Evolutionary conservation across 2,113 vertebrate species (phyloP).

Genomic region (Actinemys pallida): DNA sequence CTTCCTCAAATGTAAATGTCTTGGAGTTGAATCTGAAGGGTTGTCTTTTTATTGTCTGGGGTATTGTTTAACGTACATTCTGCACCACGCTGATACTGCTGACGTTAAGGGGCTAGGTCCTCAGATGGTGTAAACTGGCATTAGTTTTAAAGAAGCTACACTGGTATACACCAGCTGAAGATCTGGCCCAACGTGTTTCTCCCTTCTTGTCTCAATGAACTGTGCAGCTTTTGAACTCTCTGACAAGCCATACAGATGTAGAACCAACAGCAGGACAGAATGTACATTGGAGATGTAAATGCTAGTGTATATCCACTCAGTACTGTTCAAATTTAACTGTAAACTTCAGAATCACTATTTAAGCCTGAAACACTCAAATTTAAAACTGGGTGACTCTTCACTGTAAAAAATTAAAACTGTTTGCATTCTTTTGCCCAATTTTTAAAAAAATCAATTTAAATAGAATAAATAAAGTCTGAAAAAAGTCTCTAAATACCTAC

Average conservation of each 20-base stretch:
- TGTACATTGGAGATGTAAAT: not conserved
- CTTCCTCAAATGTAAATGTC: not conserved
- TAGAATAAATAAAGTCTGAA: not conserved
- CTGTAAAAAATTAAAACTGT: not conserved
- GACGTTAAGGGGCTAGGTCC: not conserved
- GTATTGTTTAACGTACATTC: no score
- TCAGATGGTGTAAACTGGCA: not conserved
- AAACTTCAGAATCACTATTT: not conserved
- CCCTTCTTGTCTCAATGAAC: not conserved
- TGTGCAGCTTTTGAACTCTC: not conserved
- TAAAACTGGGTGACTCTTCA: not conserved
- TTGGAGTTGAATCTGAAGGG: not conserved
- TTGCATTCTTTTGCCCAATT: not conserved
- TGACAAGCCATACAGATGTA: not conserved
- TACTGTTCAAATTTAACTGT: not conserved
- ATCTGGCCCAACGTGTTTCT: not conserved
- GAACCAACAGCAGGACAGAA: not conserved
- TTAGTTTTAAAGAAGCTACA: not conserved
- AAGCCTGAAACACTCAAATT: not conserved
- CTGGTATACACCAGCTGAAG: not conserved
- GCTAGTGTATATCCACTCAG: not conserved
- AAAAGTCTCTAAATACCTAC: not conserved
- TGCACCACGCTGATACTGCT: no score
- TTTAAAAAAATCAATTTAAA: not conserved
- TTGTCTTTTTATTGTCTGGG: not conserved